Percentiles rank a stretch among this genome's conserved stretches.
phyloP scores from a whole-genome alignment of 2,888 invertebrate species.

The Eristalinus sepulchralis region DNA sequence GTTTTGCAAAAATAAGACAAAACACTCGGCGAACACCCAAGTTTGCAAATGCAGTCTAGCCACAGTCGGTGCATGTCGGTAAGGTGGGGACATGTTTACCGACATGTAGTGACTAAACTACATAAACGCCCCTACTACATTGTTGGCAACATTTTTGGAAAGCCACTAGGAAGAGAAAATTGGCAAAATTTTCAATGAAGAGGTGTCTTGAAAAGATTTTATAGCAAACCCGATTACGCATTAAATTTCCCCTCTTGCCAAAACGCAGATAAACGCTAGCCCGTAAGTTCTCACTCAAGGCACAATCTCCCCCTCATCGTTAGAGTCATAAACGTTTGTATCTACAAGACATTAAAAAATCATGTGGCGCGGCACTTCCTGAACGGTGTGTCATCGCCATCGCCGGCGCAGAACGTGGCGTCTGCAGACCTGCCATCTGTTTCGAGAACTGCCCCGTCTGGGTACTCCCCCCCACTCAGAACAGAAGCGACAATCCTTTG shows the following conservation, averaged over 20 bases:
- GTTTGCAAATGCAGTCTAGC: no score
- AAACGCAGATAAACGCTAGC: neutral
- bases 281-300: neutral
- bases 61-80: no score
- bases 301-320: neutral
- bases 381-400: neutral
- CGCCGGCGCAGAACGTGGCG: neutral
- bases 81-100: no score
- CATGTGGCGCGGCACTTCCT: neutral
- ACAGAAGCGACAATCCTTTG: neutral
- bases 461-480: neutral
- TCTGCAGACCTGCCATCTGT: neutral
- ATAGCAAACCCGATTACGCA: neutral
- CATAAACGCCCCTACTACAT: no score
- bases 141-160: no score
- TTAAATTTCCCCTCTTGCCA: neutral
- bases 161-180: no score
- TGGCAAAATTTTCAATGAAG: no score
- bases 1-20: no score
- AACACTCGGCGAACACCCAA: no score
- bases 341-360: neutral
- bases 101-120: no score
- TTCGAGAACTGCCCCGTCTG: neutral
- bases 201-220: neutral
- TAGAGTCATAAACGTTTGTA: neutral